Percentiles rank a stretch among this genome's conserved stretches.
Conservation (phyloP, 2,797 vertebrate species). For the Lophotriccus pileatus region DNA sequence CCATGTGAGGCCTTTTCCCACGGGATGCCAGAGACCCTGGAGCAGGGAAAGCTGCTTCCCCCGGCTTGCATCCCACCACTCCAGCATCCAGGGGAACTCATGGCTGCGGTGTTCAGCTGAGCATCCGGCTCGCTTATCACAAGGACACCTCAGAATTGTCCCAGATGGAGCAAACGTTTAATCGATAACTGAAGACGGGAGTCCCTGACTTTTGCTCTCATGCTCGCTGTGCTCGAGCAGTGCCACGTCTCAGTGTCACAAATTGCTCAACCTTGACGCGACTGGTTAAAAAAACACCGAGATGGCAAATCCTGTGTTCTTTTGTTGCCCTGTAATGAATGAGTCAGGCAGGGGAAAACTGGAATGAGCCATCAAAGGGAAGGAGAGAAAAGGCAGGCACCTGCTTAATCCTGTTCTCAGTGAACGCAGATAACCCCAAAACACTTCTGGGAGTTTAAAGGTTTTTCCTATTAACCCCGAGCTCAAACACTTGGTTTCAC, state of each 20-base stretch:
- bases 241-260: neutral
- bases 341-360: slow-evolving; percentile 39
- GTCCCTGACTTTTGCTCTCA: slow-evolving; percentile 9
- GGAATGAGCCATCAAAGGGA: slow-evolving; percentile 39
- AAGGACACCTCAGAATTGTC: rapidly evolving
- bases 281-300: neutral
- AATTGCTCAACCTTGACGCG: neutral
- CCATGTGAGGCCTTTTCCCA: rapidly evolving
- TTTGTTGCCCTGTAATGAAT: slow-evolving; percentile 22
- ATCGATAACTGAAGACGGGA: neutral
- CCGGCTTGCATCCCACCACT: rapidly evolving
- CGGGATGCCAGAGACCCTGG: neutral
- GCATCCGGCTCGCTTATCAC: neutral
- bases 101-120: neutral
- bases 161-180: neutral
- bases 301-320: slow-evolving; percentile 10
- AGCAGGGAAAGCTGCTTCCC: neutral
- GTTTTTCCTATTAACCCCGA: neutral
- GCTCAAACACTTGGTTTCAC: neutral
- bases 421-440: slow-evolving; percentile 28
- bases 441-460: neutral
- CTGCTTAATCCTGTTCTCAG: slow-evolving; percentile 44
- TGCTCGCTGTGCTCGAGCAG: neutral
- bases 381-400: slow-evolving; percentile 28
- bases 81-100: neutral